Evolutionary conservation across 2,888 invertebrate species (phyloP).

Genomic region (Phytoseiulus persimilis): DNA sequence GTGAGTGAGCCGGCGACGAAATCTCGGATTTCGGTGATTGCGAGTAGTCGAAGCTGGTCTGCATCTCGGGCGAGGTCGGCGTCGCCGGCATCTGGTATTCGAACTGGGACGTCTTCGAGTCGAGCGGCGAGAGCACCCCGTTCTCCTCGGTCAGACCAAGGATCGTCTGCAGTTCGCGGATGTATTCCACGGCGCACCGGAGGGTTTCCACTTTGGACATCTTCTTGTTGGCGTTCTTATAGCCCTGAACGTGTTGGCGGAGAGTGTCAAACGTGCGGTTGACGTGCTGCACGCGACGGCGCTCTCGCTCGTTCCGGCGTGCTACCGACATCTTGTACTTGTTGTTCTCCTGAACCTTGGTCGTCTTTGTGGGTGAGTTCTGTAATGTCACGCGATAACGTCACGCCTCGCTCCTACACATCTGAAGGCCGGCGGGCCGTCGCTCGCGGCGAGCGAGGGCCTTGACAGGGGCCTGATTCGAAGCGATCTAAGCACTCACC

Average conservation of each 20-base stretch:
- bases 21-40: conserved; percentile 13
- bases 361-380: neutral
- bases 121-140: neutral
- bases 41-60: conserved; percentile 33
- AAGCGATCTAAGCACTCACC: neutral
- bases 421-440: neutral
- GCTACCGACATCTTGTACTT: conserved; percentile 34
- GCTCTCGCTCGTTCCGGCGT: conserved; percentile 20
- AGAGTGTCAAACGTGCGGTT: conserved; percentile 69
- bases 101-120: neutral
- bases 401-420: neutral
- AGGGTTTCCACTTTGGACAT: conserved; percentile 61
- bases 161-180: conserved; percentile 68
- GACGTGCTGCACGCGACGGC: conserved; percentile 40
- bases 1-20: neutral
- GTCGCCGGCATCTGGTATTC: conserved; percentile 35
- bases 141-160: conserved; percentile 49
- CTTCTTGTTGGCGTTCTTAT: conserved; percentile 46
- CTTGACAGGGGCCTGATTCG: too few relatives aligned
- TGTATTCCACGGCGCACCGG: conserved; percentile 77
- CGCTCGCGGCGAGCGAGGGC: too few relatives aligned
- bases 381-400: neutral
- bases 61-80: conserved; percentile 11
- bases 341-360: conserved; percentile 26
- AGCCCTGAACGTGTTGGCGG: conserved; percentile 66